These are phyloP conservation scores for Gila robusta DNA, from an alignment of 2,797 vertebrate species.

Conservation along the genomic window DNA sequence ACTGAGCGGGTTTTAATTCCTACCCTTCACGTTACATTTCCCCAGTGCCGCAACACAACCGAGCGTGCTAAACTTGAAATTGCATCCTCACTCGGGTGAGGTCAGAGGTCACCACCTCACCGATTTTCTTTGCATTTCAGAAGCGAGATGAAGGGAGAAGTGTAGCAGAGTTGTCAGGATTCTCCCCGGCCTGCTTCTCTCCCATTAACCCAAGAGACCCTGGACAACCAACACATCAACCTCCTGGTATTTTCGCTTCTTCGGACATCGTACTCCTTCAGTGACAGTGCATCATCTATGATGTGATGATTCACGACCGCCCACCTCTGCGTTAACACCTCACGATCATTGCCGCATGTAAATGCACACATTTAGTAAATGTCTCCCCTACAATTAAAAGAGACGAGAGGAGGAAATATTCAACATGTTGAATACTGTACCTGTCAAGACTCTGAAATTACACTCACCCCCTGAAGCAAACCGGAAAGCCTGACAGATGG, in stretches of 20 bases:
- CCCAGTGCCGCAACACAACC: background rate
- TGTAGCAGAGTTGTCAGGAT: background rate
- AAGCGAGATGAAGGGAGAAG: constrained; percentile 11
- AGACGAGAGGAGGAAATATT: constrained; percentile 41
- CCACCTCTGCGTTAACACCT: constrained; percentile 16
- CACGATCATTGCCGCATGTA: constrained; percentile 17
- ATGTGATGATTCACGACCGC: background rate
- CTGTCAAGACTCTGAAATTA: constrained; percentile 57
- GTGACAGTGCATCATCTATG: constrained; percentile 21
- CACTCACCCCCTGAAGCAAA: constrained; percentile 47
- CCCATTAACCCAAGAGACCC: constrained; percentile 20
- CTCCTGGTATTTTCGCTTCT: background rate
- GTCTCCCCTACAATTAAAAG: constrained; percentile 42
- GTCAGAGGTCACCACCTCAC: constrained; percentile 10
- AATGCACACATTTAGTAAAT: constrained; percentile 36
- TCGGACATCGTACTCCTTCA: constrained; percentile 10
- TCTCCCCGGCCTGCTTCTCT: background rate
- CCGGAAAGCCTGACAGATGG: constrained; percentile 50
- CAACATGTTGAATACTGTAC: constrained; percentile 49
- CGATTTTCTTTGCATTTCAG: constrained; percentile 9
- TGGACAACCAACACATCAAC: constrained; percentile 3
- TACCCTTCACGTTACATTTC: constrained; percentile 36
- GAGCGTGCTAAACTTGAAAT: constrained; percentile 16
- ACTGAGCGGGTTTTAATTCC: constrained; percentile 26
- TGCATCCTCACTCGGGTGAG: background rate